A percentile compares a stretch with the other conserved stretches of the same genome.
phyloP scores from a whole-genome alignment of 53 echinoderm and acorn worm genomes.

The Patiria pectinifera region DNA sequence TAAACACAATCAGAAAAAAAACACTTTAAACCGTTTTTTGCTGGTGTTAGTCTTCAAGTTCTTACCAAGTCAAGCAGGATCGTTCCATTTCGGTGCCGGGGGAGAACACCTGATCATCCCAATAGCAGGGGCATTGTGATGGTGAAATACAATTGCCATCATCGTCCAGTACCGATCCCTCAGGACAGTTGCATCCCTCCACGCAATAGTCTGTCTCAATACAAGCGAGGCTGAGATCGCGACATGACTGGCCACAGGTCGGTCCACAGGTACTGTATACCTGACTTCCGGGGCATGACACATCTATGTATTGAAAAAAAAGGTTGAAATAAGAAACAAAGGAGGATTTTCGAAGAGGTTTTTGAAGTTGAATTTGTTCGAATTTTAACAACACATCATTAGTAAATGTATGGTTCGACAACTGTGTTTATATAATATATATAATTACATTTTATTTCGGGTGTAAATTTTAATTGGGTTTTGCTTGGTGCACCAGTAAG shows the following conservation, averaged over 20 bases:
- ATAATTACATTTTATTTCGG: background rate
- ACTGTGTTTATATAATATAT: too few relatives aligned
- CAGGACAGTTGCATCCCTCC: conserved; percentile 89
- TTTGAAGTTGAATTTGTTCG: too few relatives aligned
- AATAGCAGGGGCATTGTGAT: conserved; percentile 77
- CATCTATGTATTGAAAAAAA: conserved; percentile 38
- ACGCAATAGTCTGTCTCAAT: conserved; percentile 79
- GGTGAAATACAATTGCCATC: conserved; percentile 82
- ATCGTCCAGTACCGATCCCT: conserved; percentile 79
- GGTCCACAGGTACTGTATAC: conserved; percentile 86
- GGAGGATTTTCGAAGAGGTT: too few relatives aligned
- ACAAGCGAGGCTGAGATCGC: conserved; percentile 75
- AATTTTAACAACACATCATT: too few relatives aligned
- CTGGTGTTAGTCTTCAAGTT: background rate
- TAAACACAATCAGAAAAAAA: too few relatives aligned
- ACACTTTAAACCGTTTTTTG: too few relatives aligned
- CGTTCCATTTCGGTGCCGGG: conserved; percentile 72
- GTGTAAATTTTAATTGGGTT: background rate
- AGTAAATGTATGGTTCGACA: too few relatives aligned
- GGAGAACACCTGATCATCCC: conserved; percentile 70
- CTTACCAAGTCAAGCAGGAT: conserved; percentile 85
- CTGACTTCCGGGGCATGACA: conserved; percentile 79
- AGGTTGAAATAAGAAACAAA: too few relatives aligned
- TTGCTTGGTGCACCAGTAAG: too few relatives aligned
- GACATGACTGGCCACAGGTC: conserved; percentile 83